Percentiles rank a stretch among this genome's conserved stretches.
phyloP scores from a whole-genome alignment of 2,113 vertebrate genomes.

The Percopsis transmontana region DNA sequence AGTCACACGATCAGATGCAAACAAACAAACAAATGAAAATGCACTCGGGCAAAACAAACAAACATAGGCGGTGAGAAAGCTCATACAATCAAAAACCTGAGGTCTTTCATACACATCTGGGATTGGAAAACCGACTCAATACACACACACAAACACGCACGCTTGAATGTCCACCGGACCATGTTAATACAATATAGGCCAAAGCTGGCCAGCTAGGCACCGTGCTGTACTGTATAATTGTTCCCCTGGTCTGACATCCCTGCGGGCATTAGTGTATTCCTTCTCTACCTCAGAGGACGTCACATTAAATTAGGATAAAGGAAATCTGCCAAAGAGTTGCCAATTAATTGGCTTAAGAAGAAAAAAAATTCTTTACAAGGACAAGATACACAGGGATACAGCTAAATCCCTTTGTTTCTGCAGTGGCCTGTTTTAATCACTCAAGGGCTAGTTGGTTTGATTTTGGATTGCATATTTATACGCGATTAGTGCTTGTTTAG shows the following conservation, averaged over 20 bases:
- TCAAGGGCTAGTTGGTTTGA: slow-evolving; percentile 3
- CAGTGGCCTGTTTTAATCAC: neutral
- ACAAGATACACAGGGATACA: slow-evolving; percentile 20
- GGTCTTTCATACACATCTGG: too few species aligned
- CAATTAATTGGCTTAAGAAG: slow-evolving; percentile 58
- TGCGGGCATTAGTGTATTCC: slow-evolving; percentile 37
- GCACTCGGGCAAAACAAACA: too few species aligned
- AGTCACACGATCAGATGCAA: neutral
- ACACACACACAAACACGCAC: neutral
- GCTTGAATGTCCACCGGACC: neutral
- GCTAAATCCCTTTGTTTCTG: slow-evolving; percentile 13
- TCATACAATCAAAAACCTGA: too few species aligned
- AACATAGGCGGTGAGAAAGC: too few species aligned
- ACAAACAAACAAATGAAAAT: too few species aligned
- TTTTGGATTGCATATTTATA: slow-evolving; percentile 12
- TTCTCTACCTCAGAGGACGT: slow-evolving; percentile 37
- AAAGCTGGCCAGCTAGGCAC: slow-evolving; percentile 64
- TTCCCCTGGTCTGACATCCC: slow-evolving; percentile 41
- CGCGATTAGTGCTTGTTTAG: neutral
- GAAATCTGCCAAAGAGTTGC: slow-evolving; percentile 47
- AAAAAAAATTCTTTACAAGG: slow-evolving; percentile 49
- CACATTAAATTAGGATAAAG: slow-evolving; percentile 56
- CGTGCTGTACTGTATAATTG: slow-evolving; percentile 49
- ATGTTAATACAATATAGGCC: slow-evolving; percentile 36
- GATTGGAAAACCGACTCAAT: slow-evolving; percentile 38